These are phyloP conservation scores for Microtus ochrogaster DNA, from an alignment of 2,113 vertebrate species.

Conservation along the genomic window DNA sequence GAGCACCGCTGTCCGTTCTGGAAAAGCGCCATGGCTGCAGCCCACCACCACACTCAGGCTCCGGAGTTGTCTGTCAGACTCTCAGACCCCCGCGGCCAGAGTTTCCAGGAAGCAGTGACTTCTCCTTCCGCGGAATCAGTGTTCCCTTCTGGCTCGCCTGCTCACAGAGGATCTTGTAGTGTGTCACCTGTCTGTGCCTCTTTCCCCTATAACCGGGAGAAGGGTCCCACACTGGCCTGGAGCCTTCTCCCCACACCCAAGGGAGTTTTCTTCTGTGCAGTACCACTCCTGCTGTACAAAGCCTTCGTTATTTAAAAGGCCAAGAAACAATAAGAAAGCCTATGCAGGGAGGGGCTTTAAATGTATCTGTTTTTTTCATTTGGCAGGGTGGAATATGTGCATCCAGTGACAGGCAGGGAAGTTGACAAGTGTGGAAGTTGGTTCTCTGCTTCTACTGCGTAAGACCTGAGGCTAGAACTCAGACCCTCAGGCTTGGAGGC, in stretches of 20 bases:
- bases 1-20: not conserved
- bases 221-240: not conserved
- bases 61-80: not conserved
- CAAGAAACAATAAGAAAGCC: not conserved
- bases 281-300: not conserved
- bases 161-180: not conserved
- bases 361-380: not conserved
- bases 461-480: not conserved
- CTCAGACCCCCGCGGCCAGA: not conserved
- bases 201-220: not conserved
- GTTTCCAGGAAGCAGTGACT: conserved; percentile 77
- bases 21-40: fast-evolving
- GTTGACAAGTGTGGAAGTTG: too few relatives aligned
- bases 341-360: not conserved
- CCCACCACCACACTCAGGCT: not conserved
- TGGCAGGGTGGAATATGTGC: not conserved
- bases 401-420: not conserved
- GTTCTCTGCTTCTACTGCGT: not conserved
- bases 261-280: not conserved
- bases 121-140: conserved; percentile 43
- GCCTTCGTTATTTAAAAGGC: not conserved
- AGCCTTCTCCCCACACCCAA: not conserved
- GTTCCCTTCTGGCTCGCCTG: not conserved
- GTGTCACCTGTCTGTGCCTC: not conserved
- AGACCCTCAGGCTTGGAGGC: not conserved